Conservation (phyloP, 2,888 invertebrate genomes). For the Tolmerus cingulatus region DNA sequence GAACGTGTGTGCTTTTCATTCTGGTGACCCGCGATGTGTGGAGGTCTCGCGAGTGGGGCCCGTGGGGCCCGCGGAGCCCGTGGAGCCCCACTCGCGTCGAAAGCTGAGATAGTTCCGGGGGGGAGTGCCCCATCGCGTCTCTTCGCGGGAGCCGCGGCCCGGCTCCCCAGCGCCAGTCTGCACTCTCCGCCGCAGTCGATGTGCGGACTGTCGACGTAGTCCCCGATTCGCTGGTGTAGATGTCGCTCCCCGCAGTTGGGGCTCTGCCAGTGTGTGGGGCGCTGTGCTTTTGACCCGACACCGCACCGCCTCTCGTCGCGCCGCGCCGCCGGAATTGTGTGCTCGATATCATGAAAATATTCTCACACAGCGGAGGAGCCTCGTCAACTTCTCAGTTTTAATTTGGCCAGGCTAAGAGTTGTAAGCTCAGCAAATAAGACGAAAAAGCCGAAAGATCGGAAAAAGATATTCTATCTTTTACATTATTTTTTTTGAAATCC, state of each 20-base stretch:
- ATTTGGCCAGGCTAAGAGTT: conserved; percentile 51
- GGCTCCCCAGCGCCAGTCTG: neutral
- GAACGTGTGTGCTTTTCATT: neutral
- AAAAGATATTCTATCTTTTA: conserved; percentile 7
- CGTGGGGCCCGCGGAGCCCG: neutral
- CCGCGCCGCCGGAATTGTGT: conserved; percentile 11
- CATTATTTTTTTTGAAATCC: neutral
- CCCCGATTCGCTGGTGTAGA: neutral
- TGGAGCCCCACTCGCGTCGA: neutral
- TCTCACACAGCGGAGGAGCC: conserved; percentile 32
- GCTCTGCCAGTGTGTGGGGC: neutral
- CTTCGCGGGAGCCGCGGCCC: neutral
- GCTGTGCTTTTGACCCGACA: conserved; percentile 34
- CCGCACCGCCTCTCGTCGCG: neutral
- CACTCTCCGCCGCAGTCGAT: neutral
- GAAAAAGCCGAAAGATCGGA: conserved; percentile 36
- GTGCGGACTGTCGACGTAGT: neutral
- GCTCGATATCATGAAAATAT: conserved; percentile 31
- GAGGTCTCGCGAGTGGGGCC: neutral
- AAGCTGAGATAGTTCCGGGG: neutral
- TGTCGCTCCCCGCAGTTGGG: neutral
- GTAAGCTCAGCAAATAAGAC: conserved; percentile 41
- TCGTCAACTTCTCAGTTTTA: conserved; percentile 49
- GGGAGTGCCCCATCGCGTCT: neutral
- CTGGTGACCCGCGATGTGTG: neutral